Evolutionary conservation across 2,888 invertebrate species (phyloP).

Genomic region (Lasioglossum leucozonium): DNA sequence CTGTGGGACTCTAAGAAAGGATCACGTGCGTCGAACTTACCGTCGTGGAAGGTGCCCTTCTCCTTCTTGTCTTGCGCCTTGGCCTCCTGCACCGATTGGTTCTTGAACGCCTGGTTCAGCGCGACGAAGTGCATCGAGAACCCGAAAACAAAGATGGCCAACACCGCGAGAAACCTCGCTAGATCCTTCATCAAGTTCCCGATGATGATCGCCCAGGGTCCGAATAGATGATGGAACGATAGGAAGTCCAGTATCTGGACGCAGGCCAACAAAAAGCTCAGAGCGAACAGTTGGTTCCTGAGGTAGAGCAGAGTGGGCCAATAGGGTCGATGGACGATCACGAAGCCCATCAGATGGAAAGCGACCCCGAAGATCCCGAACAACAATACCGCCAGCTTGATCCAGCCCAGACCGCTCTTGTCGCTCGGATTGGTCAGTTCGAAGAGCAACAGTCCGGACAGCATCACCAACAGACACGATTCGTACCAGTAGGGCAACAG

Average conservation of each 20-base stretch:
- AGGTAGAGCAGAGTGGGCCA: conserved; percentile 96
- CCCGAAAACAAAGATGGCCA: conserved; percentile 99
- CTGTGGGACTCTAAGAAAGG: neutral
- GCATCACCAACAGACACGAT: conserved; percentile 97
- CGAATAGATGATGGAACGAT: conserved; percentile 99
- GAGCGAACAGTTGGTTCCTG: conserved; percentile 98
- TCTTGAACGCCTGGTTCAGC: conserved; percentile 96
- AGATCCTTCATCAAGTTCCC: conserved; percentile 97
- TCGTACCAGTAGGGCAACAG: conserved; percentile 98
- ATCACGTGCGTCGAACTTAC: conserved; percentile 86
- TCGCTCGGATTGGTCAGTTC: conserved; percentile 99
- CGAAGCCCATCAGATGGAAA: conserved; percentile 93
- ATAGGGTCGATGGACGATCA: conserved; percentile 87
- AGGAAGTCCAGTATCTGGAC: conserved; percentile 99
- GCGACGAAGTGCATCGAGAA: conserved; percentile 99
- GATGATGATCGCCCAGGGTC: conserved; percentile 99
- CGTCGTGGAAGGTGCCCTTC: conserved; percentile 89
- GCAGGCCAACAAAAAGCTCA: conserved; percentile 97
- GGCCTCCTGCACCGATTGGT: conserved; percentile 83
- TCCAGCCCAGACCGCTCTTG: conserved; percentile 98
- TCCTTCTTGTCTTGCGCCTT: conserved; percentile 84
- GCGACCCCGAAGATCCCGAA: conserved; percentile 96
- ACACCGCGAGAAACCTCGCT: conserved; percentile 97
- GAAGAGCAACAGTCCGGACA: conserved; percentile 96
- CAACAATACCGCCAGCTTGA: conserved; percentile 93